Percentiles rank a stretch among this genome's conserved stretches.
Conservation (phyloP, 1,140 invertebrate species). For the Drosophila tropicalis region DNA sequence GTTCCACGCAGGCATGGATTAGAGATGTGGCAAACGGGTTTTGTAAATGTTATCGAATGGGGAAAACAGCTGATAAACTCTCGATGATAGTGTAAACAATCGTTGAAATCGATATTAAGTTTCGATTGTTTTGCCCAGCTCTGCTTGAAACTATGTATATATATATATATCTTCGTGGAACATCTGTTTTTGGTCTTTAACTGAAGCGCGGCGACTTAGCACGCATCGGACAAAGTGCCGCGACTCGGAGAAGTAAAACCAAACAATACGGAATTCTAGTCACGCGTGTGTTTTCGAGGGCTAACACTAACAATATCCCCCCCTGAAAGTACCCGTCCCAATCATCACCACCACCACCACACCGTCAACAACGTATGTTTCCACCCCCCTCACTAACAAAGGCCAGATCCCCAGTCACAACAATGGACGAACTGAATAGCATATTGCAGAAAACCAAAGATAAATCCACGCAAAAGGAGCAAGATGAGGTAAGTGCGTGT, state of each 20-base stretch:
- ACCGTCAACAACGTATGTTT: not conserved
- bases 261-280: constrained; percentile 59
- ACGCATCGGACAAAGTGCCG: not conserved
- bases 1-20: constrained; percentile 69
- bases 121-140: too few relatives aligned
- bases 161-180: constrained; percentile 26
- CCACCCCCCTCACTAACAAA: constrained; percentile 37
- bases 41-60: not conserved
- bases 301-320: constrained; percentile 1
- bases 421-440: constrained; percentile 78
- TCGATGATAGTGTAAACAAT: too few relatives aligned
- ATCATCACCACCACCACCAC: constrained; percentile 14
- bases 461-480: constrained; percentile 80
- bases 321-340: constrained; percentile 23
- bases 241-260: constrained; percentile 8
- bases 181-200: constrained; percentile 46
- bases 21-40: constrained; percentile 32
- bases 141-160: not conserved
- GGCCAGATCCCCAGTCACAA: constrained; percentile 30
- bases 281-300: constrained; percentile 49
- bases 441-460: constrained; percentile 82
- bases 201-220: constrained; percentile 29
- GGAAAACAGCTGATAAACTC: not conserved
- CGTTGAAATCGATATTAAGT: constrained; percentile 19
- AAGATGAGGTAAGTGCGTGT: constrained; percentile 73